Evolutionary conservation across 2,888 invertebrate genomes (phyloP).

Genomic region (Neoascia interrupta): DNA sequence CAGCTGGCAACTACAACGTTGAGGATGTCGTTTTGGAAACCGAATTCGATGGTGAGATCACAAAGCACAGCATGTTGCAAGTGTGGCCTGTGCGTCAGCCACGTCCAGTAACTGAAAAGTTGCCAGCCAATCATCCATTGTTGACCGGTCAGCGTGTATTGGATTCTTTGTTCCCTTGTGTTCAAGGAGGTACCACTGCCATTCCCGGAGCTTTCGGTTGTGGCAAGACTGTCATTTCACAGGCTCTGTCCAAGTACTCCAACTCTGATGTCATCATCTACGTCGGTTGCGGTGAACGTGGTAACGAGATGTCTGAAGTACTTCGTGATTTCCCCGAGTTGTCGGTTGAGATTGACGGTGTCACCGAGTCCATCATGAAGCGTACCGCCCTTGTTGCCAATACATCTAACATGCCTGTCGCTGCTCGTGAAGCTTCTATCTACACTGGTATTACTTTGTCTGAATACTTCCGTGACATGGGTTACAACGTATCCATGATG

Average conservation of each 20-base stretch:
- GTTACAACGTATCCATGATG: slow-evolving; percentile 99
- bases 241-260: slow-evolving; percentile 99
- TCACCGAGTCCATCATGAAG: slow-evolving; percentile 99
- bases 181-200: slow-evolving; percentile 99
- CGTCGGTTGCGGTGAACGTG: slow-evolving; percentile 99
- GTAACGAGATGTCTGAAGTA: slow-evolving; percentile 99
- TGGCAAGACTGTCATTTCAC: slow-evolving; percentile 99
- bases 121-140: slow-evolving; percentile 98
- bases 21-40: slow-evolving; percentile 98
- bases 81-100: slow-evolving; percentile 99
- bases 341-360: slow-evolving; percentile 97
- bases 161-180: slow-evolving; percentile 99
- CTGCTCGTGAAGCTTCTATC: slow-evolving; percentile 99
- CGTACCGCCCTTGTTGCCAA: slow-evolving; percentile 99
- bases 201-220: slow-evolving; percentile 99
- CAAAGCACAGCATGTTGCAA: slow-evolving; percentile 97
- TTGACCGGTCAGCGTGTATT: slow-evolving; percentile 98
- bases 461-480: slow-evolving; percentile 99
- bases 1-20: slow-evolving; percentile 95
- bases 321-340: slow-evolving; percentile 99
- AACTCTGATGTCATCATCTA: slow-evolving; percentile 99
- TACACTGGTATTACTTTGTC: slow-evolving; percentile 99
- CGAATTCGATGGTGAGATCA: slow-evolving; percentile 97
- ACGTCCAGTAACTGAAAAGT: slow-evolving; percentile 97
- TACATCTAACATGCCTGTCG: slow-evolving; percentile 99